These are phyloP conservation scores for Candoia aspera DNA, from an alignment of 2,113 vertebrate genomes.

Conservation along the genomic window DNA sequence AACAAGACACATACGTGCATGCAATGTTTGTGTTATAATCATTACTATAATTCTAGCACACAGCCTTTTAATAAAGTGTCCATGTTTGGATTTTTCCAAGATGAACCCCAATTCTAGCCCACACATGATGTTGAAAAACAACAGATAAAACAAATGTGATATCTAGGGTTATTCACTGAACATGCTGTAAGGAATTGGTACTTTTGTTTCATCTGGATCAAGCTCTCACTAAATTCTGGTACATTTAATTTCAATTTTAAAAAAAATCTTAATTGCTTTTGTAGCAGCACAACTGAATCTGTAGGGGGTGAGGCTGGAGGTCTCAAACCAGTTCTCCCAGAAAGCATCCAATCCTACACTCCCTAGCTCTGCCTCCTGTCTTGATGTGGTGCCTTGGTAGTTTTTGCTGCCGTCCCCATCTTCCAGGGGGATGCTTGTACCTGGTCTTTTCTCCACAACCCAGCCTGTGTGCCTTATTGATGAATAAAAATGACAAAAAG, in stretches of 20 bases:
- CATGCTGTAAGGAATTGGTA: not conserved
- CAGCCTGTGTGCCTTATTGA: not conserved
- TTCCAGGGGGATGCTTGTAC: not conserved
- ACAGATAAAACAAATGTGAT: not conserved
- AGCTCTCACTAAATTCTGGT: slow-evolving; percentile 1
- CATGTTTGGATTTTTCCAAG: not conserved
- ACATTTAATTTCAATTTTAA: not conserved
- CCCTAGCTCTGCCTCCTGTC: not conserved
- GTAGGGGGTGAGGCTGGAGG: not conserved
- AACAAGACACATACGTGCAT: not conserved
- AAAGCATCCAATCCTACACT: not conserved
- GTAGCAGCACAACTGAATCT: not conserved
- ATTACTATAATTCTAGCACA: not conserved
- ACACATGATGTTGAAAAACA: not conserved
- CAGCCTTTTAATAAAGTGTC: not conserved
- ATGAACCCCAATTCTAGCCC: not conserved
- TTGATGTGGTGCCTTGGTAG: not conserved
- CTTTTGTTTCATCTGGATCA: not conserved
- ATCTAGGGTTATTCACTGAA: not conserved
- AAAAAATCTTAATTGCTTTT: not conserved
- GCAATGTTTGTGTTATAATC: not conserved
- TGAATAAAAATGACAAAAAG: not conserved
- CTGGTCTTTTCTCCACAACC: not conserved
- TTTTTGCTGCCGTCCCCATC: not conserved
- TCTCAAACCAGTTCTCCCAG: not conserved